Percentiles rank a stretch among this genome's conserved stretches.
phyloP scores from a whole-genome alignment of 2,113 vertebrate genomes.

The Actinemys pallida region DNA sequence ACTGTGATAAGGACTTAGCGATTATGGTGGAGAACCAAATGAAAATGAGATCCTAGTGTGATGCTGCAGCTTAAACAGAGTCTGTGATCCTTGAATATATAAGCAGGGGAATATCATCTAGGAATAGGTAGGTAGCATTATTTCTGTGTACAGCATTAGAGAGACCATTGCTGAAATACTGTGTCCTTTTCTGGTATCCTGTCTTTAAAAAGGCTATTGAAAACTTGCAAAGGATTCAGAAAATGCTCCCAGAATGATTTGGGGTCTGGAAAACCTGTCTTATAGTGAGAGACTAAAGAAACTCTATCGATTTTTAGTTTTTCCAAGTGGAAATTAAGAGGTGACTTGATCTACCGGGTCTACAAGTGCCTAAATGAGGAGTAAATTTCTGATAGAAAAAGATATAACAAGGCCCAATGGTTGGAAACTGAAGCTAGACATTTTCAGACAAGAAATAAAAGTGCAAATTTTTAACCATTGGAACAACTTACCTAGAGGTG shows the following conservation, averaged over 20 bases:
- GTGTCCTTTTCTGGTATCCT: not conserved
- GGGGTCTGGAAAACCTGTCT: not conserved
- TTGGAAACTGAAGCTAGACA: too few relatives aligned
- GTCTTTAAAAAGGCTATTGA: not conserved
- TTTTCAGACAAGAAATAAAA: not conserved
- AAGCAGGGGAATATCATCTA: conserved; percentile 43
- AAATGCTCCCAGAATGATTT: not conserved
- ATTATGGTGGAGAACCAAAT: conserved; percentile 54
- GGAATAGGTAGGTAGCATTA: not conserved
- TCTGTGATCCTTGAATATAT: not conserved
- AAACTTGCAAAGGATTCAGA: not conserved
- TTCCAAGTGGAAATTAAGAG: not conserved
- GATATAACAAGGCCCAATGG: too few relatives aligned
- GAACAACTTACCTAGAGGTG: not conserved
- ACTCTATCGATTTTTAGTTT: not conserved
- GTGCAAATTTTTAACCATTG: not conserved
- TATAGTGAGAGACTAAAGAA: not conserved
- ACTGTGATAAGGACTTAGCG: conserved; percentile 60
- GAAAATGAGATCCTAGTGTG: conserved; percentile 37
- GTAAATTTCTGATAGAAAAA: not conserved
- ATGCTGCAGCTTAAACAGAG: conserved; percentile 9
- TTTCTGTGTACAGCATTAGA: too few relatives aligned
- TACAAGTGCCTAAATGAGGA: not conserved
- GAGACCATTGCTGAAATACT: not conserved
- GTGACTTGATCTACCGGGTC: not conserved